Evolutionary conservation across 2,113 vertebrate species (phyloP).

Genomic region (Lamprologus speciosus): DNA sequence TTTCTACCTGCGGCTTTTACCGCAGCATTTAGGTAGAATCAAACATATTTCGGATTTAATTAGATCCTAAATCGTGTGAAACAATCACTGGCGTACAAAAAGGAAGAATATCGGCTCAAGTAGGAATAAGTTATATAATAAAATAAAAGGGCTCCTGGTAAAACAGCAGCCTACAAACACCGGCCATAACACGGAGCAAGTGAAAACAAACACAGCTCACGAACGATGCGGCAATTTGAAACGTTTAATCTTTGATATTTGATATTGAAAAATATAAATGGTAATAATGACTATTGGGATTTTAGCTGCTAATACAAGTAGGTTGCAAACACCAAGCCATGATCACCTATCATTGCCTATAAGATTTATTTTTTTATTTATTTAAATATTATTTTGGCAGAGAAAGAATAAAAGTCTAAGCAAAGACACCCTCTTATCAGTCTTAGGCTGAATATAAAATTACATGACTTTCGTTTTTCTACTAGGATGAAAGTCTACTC

Average conservation of each 20-base stretch:
- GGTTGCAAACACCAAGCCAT: neutral
- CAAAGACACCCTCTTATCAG: neutral
- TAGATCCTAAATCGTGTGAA: neutral
- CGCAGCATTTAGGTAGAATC: neutral
- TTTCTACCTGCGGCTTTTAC: neutral
- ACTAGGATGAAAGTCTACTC: neutral
- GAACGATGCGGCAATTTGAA: neutral
- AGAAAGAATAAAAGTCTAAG: neutral
- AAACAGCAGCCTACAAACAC: neutral
- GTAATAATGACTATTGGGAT: neutral
- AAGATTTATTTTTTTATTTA: neutral
- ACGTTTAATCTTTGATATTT: neutral
- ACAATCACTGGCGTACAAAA: neutral
- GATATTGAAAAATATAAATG: neutral
- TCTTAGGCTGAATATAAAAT: rapidly evolving
- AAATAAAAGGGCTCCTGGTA: neutral
- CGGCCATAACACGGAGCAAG: neutral
- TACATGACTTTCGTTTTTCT: neutral
- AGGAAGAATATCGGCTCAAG: neutral
- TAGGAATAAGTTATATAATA: neutral
- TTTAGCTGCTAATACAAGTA: neutral
- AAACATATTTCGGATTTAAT: neutral
- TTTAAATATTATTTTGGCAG: neutral
- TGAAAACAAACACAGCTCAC: neutral
- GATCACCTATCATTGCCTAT: neutral